Base-by-base conservation (phyloP, 2,113 vertebrate species). In the Empidonax alnorum region DNA sequence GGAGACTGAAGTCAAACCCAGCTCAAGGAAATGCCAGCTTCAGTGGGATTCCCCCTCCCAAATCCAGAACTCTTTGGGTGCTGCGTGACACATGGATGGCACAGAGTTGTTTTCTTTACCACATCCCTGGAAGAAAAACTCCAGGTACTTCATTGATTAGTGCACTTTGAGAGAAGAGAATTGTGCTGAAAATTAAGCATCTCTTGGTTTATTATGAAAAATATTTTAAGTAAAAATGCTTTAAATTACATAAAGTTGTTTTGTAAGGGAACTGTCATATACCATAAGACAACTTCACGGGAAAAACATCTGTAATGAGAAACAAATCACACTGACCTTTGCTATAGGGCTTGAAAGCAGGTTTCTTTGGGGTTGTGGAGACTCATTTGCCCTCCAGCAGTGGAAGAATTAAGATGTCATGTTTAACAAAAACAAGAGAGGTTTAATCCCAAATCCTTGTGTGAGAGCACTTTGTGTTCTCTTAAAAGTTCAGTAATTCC, bases 371-470 rank as follows among this genome's bases (percentile, higher is more conserved):
- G 73, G 37, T 42, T 97, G 71, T 61, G 49, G 55, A 83, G 93
- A 63, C 78, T 97, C 73, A 89, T 95, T 90, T 94, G 79, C 96
- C 94, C 93, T 96, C 89, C 42, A 84, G 91, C 94, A 94, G 72
- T 93, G 82, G 53, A 91, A 88, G 93, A 95, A 96, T 95, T 91
- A 96, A 95, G 80, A 93, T 85, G 93, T 91, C 78, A 90, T 90
- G 87, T 96, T 97, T 95, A 94, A 95, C 89, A 91, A 78, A 96
- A 96, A 95, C 90, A 96, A 65, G 42, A 89, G 92, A 96, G 83
- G 58, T 95, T 96, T 96, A 96, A 95, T 96, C 93, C 88, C 87
- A 95, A 95, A 94, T 94, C 93, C 93, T 95, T 73, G 71, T 94
- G 91, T 89, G 79, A 94, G 85, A 90, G 80, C 95, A 94, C 91